Conservation (phyloP, 2,888 invertebrate genomes). For the Melanophora roralis region DNA sequence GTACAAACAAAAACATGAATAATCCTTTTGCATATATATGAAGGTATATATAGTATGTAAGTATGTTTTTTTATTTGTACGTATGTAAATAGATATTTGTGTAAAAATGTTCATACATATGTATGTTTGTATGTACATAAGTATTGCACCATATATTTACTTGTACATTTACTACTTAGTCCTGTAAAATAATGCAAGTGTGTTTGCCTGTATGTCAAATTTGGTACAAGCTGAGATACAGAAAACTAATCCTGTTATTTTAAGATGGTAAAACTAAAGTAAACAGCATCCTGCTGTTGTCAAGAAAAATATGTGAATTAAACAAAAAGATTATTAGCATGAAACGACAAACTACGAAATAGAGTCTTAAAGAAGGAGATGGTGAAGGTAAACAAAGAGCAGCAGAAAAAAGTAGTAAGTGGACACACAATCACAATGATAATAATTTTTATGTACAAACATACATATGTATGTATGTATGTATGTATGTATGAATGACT, state of each 20-base stretch:
- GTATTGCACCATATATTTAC: neutral
- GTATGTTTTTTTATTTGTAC: too few relatives aligned
- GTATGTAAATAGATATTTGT: too few relatives aligned
- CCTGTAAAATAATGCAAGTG: neutral
- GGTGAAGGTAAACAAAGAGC: neutral
- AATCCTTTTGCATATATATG: neutral
- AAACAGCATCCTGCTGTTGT: slow-evolving; percentile 56
- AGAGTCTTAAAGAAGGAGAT: neutral
- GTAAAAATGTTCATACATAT: too few relatives aligned
- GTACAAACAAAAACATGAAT: neutral
- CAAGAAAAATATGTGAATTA: slow-evolving; percentile 63
- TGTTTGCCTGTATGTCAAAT: neutral
- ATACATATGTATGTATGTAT: slow-evolving; percentile 1
- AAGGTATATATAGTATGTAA: neutral
- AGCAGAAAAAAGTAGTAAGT: slow-evolving; percentile 7
- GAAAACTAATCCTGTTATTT: slow-evolving; percentile 43
- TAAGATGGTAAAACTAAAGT: slow-evolving; percentile 53
- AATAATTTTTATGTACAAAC: slow-evolving; percentile 1
- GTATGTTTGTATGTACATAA: neutral
- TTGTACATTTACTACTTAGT: neutral
- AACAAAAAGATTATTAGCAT: slow-evolving; percentile 63
- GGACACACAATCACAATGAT: slow-evolving; percentile 12
- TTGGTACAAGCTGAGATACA: neutral
- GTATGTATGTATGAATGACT: neutral
- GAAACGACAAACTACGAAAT: slow-evolving; percentile 37